These are phyloP conservation scores for Popillia japonica DNA, from an alignment of 1,140 invertebrate genomes.

Conservation along the genomic window DNA sequence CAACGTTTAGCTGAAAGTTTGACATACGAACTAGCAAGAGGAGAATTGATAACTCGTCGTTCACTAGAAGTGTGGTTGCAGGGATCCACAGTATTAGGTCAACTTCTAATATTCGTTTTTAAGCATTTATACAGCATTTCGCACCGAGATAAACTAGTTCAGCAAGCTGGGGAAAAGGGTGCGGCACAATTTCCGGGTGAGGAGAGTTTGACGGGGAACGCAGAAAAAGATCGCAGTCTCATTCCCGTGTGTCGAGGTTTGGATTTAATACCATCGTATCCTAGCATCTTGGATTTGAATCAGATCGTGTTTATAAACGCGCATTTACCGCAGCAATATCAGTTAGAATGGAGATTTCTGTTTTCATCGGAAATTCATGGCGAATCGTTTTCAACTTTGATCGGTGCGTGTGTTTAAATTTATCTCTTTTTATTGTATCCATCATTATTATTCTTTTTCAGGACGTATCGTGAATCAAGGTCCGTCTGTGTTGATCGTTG, in stretches of 20 bases:
- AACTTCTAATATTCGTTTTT: slow-evolving; percentile 58
- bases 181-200: slow-evolving; percentile 40
- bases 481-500: slow-evolving; percentile 78
- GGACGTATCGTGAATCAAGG: slow-evolving; percentile 80
- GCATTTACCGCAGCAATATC: slow-evolving; percentile 74
- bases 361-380: slow-evolving; percentile 85
- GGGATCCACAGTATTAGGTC: slow-evolving; percentile 55
- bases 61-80: slow-evolving; percentile 58
- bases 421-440: neutral
- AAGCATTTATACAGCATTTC: slow-evolving; percentile 59
- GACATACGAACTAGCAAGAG: slow-evolving; percentile 54
- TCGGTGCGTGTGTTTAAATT: slow-evolving; percentile 62
- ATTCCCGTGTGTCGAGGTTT: slow-evolving; percentile 67
- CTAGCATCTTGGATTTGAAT: slow-evolving; percentile 77
- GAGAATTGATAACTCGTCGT: slow-evolving; percentile 51
- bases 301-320: slow-evolving; percentile 81
- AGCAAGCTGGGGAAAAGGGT: neutral
- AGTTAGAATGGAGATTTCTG: slow-evolving; percentile 81
- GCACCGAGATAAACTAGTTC: slow-evolving; percentile 52
- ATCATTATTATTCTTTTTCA: slow-evolving; percentile 46
- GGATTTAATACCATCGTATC: slow-evolving; percentile 76
- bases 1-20: slow-evolving; percentile 59
- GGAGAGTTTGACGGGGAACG: slow-evolving; percentile 35
- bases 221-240: slow-evolving; percentile 63
- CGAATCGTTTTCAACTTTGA: slow-evolving; percentile 83